Percentiles rank a stretch among this genome's conserved stretches.
These are phyloP conservation scores for Sturnus vulgaris DNA, from an alignment of 2,113 vertebrate species.

Conservation along the genomic window DNA sequence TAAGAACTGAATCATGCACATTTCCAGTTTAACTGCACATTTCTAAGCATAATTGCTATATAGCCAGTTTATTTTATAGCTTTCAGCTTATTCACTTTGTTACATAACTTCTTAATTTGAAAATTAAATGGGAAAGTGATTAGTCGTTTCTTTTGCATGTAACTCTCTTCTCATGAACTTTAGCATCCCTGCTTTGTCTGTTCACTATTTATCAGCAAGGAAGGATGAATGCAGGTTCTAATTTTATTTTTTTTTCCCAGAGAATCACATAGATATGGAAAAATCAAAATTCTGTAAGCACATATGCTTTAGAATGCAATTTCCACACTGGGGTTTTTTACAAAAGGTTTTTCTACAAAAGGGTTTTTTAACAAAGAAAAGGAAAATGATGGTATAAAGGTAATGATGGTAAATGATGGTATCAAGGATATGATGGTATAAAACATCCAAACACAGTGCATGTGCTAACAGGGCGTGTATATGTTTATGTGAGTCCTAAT, in stretches of 20 bases:
- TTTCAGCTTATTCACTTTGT: neutral
- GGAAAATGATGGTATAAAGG: neutral
- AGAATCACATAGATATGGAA: neutral
- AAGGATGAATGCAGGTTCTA: neutral
- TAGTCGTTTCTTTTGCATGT: neutral
- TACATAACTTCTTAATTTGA: neutral
- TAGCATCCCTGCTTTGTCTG: neutral
- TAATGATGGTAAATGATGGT: neutral
- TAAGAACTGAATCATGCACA: neutral
- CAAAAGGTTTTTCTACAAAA: neutral
- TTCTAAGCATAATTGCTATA: neutral
- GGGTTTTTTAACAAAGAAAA: neutral
- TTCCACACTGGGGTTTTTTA: neutral
- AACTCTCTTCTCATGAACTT: neutral
- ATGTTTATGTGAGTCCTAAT: neutral
- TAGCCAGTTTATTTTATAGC: neutral
- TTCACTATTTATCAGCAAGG: neutral
- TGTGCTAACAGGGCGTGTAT: neutral
- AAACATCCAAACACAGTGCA: neutral
- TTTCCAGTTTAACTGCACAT: neutral
- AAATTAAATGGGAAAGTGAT: neutral
- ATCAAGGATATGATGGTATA: neutral
- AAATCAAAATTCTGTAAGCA: neutral
- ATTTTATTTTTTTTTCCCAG: neutral
- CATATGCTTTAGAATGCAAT: neutral